Conservation (phyloP, 2,888 invertebrate species). For the Eristalis intricaria region DNA sequence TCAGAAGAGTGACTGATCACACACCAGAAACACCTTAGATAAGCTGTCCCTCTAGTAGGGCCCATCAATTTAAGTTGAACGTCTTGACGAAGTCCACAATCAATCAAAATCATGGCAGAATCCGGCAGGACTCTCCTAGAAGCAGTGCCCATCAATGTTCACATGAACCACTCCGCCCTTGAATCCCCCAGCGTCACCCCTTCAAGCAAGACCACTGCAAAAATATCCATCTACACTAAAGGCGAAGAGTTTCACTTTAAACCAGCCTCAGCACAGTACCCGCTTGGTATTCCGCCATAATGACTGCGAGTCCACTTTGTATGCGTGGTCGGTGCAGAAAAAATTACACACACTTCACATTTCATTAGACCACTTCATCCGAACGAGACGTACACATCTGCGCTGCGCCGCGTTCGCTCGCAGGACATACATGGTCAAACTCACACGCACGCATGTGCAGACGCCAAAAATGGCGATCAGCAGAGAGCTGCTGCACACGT, state of each 20-base stretch:
- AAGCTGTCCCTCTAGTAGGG: too few species aligned
- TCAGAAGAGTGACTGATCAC: too few species aligned
- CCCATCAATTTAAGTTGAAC: too few species aligned
- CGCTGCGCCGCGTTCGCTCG: background rate
- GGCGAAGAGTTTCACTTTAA: conserved; percentile 49
- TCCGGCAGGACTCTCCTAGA: background rate
- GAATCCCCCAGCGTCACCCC: too few species aligned
- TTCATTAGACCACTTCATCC: conserved; percentile 43
- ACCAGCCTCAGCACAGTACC: conserved; percentile 14
- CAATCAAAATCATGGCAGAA: too few species aligned
- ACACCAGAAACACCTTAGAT: too few species aligned
- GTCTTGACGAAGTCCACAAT: too few species aligned
- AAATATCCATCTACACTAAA: background rate
- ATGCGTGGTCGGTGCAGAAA: conserved; percentile 22
- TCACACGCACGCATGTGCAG: conserved; percentile 42
- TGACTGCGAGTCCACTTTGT: conserved; percentile 6
- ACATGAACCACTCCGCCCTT: background rate
- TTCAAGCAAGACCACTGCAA: background rate
- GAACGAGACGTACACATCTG: background rate
- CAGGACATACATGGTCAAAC: conserved; percentile 48
- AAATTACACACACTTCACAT: conserved; percentile 63
- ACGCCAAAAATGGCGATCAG: conserved; percentile 39
- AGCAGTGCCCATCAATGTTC: background rate
- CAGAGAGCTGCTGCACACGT: conserved; percentile 7
- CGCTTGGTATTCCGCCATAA: background rate